Base-by-base conservation (phyloP, 2,113 vertebrate species). In the Cyprinodon variegatus region DNA sequence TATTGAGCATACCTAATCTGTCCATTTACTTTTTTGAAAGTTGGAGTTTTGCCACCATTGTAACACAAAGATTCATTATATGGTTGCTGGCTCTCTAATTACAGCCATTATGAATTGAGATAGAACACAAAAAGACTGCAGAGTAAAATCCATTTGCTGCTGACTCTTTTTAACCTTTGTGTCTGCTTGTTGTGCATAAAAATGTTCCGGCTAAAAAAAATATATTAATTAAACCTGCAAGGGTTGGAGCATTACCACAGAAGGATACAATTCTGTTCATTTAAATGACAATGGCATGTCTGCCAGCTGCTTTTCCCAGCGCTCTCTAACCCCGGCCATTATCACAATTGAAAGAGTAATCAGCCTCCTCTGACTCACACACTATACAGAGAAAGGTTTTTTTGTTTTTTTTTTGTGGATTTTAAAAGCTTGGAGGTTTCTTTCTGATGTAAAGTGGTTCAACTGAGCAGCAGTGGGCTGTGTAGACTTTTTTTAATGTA, bases 281-380 rank as follows among this genome's bases (percentile, higher is more conserved):
- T 92, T 92, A 71, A 92, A 94, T 94, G 87, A 94, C 90, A 93
- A 92, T 92, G 68, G 83, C 81, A 36, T 86, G 91, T 87, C 88
- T 90, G 87, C 86, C 89, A 91, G 87, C 84, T 91, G 89, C 87
- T 83, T 92, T 88, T 91, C 90, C 84, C 89, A 89, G 86, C 79
- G n/a, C 86, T 84, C 90, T 88, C 87, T 86, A 83, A 91, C 89
- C 88, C 84, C 82, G 36, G 77, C 90, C 77, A 91, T 93, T 93
- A 93, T 91, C 83, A 81, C 76, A 48, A 78, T 63, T 89, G 88
- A 93, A 93, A 86, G 84, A 72, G 73, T 87, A 88, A 92, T 91
- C 88, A 88, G 83, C 84, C 77, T 81, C 87, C 90, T 67, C 84
- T 29, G 65, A 68, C 79, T 76, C 39, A 68, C 82, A 77, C 73